Conservation (phyloP, 2,797 vertebrate species). For the Peromyscus attwateri region DNA sequence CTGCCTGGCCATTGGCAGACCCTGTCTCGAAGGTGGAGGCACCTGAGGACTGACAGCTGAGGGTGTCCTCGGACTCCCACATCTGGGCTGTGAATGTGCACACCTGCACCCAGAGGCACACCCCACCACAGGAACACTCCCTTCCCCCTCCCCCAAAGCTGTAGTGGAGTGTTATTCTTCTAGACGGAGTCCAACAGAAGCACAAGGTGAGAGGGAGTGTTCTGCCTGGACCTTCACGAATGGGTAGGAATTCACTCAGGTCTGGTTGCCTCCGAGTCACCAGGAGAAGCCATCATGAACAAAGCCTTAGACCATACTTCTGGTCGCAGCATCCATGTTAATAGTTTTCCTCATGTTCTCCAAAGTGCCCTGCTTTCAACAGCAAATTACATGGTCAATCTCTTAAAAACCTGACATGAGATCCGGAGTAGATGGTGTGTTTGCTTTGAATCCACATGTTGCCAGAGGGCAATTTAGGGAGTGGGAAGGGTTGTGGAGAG, state of each 20-base stretch:
- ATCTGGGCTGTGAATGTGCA: too few relatives aligned
- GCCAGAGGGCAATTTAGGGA: neutral
- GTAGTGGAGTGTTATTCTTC: neutral
- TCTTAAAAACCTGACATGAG: neutral
- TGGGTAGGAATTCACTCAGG: neutral
- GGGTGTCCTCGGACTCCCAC: neutral
- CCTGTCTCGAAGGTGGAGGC: neutral
- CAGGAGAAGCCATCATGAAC: neutral
- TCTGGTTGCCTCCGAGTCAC: neutral
- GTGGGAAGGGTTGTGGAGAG: neutral
- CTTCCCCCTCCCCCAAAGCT: fast-evolving
- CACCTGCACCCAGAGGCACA: neutral
- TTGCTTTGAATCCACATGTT: neutral
- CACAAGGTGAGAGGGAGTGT: too few relatives aligned
- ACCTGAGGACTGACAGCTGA: neutral
- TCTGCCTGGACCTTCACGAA: neutral
- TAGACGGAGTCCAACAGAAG: neutral
- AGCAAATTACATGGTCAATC: neutral
- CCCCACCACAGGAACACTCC: too few relatives aligned
- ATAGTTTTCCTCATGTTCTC: neutral
- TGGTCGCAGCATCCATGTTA: neutral
- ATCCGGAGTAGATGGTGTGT: neutral
- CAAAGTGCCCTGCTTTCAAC: neutral
- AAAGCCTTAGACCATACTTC: neutral
- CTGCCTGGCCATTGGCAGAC: too few relatives aligned